phyloP scores from a whole-genome alignment of 2,888 invertebrate species.

The Eupithecia subfuscata region DNA sequence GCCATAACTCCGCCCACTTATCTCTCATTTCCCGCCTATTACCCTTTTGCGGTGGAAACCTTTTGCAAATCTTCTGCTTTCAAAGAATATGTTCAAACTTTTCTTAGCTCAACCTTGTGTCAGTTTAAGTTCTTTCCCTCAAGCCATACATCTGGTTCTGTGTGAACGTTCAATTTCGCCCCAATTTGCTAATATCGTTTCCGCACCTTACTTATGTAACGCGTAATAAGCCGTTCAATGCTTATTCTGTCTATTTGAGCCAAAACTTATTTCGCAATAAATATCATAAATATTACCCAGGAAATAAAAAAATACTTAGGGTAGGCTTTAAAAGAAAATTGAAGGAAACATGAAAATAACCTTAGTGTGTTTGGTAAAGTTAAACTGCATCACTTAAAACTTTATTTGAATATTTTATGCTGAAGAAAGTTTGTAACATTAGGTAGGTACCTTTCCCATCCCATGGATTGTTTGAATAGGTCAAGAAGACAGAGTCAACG shows the following conservation, averaged over 20 bases:
- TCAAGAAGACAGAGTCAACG: background rate
- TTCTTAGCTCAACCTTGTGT: conserved; percentile 25
- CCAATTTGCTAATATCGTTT: conserved; percentile 68
- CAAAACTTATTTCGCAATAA: conserved; percentile 23
- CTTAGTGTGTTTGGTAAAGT: background rate
- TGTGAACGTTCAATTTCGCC: conserved; percentile 58
- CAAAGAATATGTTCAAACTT: background rate
- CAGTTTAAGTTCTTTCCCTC: conserved; percentile 35
- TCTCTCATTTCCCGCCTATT: too few species aligned
- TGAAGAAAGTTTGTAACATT: background rate
- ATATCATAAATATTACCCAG: background rate
- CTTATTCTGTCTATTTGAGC: conserved; percentile 27
- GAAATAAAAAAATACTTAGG: background rate
- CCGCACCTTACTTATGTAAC: conserved; percentile 59
- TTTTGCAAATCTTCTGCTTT: background rate
- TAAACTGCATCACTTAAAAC: background rate
- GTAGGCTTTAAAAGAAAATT: too few species aligned
- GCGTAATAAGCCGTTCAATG: conserved; percentile 39
- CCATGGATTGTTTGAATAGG: background rate
- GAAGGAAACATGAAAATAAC: too few species aligned
- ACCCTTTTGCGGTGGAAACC: too few species aligned
- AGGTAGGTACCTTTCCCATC: background rate
- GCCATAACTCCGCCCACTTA: too few species aligned
- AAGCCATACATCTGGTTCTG: conserved; percentile 49
- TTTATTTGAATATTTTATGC: background rate